phyloP scores from a whole-genome alignment of 2,113 vertebrate genomes.

The Mandrillus leucophaeus region DNA sequence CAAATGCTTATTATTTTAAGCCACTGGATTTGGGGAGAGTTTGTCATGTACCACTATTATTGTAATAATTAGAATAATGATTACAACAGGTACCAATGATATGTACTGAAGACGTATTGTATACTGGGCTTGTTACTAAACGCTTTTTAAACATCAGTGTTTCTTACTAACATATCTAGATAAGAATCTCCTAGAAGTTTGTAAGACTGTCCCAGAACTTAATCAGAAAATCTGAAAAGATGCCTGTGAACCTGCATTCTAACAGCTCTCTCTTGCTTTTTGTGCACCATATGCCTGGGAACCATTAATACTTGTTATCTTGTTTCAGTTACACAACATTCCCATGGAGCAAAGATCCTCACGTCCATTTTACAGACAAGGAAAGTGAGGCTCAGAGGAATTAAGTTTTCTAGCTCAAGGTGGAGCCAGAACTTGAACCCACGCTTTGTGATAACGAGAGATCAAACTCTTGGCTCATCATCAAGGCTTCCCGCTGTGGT shows the following conservation, averaged over 20 bases:
- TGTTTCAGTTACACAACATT: background rate
- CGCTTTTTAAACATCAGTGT: background rate
- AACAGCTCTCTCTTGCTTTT: background rate
- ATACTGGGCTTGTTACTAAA: background rate
- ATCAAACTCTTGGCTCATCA: accelerated
- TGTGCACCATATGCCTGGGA: background rate
- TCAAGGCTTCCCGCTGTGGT: accelerated
- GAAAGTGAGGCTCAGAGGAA: background rate
- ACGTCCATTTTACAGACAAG: accelerated
- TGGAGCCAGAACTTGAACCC: background rate
- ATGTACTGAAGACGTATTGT: accelerated
- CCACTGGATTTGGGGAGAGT: no score
- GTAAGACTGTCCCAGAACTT: background rate
- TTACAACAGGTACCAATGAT: background rate
- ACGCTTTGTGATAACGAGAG: accelerated
- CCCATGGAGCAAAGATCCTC: background rate
- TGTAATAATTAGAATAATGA: background rate
- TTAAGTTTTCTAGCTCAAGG: background rate
- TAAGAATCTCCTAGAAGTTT: background rate
- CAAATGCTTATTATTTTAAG: background rate
- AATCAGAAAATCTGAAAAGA: background rate
- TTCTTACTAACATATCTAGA: background rate
- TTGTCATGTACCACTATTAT: background rate
- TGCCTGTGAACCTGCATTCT: background rate
- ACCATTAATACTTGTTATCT: accelerated